Conservation (phyloP, 2,113 vertebrate genomes). For the Echinops telfairi region DNA sequence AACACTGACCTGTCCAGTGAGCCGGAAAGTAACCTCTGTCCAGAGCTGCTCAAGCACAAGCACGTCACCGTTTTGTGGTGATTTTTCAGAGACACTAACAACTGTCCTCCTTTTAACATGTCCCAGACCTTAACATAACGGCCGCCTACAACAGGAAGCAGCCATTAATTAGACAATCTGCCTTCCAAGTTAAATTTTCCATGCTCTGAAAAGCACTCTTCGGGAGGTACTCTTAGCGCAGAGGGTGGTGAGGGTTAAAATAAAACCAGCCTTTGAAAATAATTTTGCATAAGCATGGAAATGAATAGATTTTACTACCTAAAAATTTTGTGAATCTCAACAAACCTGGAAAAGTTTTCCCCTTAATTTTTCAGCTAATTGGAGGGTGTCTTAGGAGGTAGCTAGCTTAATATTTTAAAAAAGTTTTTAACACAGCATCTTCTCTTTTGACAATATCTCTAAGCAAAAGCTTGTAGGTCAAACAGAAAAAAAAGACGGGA, state of each 20-base stretch:
- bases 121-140: slow-evolving; percentile 98
- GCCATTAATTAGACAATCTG: background rate
- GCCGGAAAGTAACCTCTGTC: slow-evolving; percentile 95
- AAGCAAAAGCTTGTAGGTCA: background rate
- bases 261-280: slow-evolving; percentile 40
- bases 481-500: background rate
- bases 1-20: slow-evolving; percentile 95
- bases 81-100: slow-evolving; percentile 96
- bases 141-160: slow-evolving; percentile 89
- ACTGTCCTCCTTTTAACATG: slow-evolving; percentile 95
- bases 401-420: background rate
- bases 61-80: slow-evolving; percentile 98
- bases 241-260: background rate
- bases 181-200: background rate
- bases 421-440: background rate
- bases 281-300: slow-evolving; percentile 3
- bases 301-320: background rate
- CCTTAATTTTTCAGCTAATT: background rate
- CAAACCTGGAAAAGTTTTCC: background rate
- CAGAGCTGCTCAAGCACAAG: slow-evolving; percentile 93
- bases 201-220: background rate
- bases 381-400: no score
- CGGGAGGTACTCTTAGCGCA: no score
- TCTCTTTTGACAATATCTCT: slow-evolving; percentile 3
- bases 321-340: slow-evolving; percentile 8